Percentiles rank a stretch among this genome's conserved stretches.
phyloP scores from a whole-genome alignment of 2,797 vertebrate species.

The Sitta carolinensis region DNA sequence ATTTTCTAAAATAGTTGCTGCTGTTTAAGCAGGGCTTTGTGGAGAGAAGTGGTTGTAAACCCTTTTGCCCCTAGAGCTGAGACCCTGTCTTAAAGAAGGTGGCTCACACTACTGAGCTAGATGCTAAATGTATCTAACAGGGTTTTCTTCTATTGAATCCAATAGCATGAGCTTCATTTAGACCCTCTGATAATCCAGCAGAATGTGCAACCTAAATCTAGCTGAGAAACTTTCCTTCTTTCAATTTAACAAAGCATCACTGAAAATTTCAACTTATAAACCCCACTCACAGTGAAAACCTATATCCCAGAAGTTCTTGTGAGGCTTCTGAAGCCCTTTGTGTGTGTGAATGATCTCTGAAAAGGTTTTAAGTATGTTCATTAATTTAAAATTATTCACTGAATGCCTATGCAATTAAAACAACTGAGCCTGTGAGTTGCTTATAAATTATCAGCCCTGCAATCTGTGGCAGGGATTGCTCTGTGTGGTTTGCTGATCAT shows the following conservation, averaged over 20 bases:
- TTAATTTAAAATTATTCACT: slow-evolving; percentile 32
- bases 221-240: background rate
- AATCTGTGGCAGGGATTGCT: background rate
- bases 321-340: background rate
- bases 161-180: background rate
- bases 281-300: background rate
- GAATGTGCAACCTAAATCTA: background rate
- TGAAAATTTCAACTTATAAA: background rate
- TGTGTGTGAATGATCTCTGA: background rate
- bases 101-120: background rate
- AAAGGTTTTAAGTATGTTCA: background rate
- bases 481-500: background rate
- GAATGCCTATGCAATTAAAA: slow-evolving; percentile 12
- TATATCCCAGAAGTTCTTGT: background rate
- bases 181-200: background rate
- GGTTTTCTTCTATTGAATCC: background rate
- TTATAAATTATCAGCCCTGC: background rate
- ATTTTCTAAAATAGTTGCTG: background rate
- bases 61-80: background rate
- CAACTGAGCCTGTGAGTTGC: background rate
- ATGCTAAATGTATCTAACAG: background rate
- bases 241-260: background rate
- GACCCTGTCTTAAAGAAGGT: background rate
- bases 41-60: background rate
- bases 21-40: background rate